These are phyloP conservation scores for Megaceryle maxima DNA, from an alignment of 2,113 vertebrate genomes.

Conservation along the genomic window DNA sequence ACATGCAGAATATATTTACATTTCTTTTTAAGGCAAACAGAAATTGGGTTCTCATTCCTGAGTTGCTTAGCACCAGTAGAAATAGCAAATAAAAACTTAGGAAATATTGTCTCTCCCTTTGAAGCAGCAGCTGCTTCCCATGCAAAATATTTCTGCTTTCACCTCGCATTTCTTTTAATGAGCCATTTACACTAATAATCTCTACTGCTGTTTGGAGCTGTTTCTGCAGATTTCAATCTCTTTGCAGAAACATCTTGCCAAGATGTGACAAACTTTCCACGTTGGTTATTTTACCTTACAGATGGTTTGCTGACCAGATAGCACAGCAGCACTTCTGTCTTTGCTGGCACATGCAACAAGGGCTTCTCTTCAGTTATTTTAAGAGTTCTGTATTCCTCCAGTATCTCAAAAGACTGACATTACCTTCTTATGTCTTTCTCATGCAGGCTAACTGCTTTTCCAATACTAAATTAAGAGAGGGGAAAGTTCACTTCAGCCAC, in stretches of 20 bases:
- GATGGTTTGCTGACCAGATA: not conserved
- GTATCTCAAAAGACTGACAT: not conserved
- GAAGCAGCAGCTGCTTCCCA: not conserved
- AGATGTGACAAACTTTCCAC: not conserved
- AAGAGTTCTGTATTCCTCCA: not conserved
- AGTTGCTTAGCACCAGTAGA: constrained; percentile 53
- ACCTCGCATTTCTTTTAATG: not conserved
- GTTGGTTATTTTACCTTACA: not conserved
- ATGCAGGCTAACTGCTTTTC: not conserved
- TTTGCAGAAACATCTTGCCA: not conserved
- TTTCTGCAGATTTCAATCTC: not conserved
- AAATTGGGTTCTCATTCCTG: constrained; percentile 47
- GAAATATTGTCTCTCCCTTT: not conserved
- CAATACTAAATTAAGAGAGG: not conserved
- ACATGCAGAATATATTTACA: constrained; percentile 51
- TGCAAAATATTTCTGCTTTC: not conserved
- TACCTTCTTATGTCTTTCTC: not conserved
- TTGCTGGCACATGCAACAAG: not conserved
- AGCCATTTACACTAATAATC: not conserved
- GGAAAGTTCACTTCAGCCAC: not conserved
- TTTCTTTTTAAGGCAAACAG: constrained; percentile 66
- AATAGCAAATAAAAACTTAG: constrained; percentile 2
- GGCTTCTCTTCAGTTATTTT: not conserved
- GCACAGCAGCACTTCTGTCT: not conserved
- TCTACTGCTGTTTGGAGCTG: not conserved